Evolutionary conservation across 2,888 invertebrate genomes (phyloP).

Genomic region (Cancer borealis): DNA sequence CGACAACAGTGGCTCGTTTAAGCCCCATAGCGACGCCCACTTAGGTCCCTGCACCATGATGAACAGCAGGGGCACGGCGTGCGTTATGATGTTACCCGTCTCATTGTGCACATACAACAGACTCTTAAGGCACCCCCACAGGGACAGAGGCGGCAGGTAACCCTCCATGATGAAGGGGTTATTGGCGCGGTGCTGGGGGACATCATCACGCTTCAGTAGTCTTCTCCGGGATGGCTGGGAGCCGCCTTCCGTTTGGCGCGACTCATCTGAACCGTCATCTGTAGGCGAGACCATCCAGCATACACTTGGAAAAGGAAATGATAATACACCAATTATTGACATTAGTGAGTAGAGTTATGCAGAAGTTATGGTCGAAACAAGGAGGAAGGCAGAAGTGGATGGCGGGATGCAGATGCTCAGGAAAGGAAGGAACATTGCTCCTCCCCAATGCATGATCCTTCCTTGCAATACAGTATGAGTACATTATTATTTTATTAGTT

Average conservation of each 20-base stretch:
- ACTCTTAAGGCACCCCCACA: constrained; percentile 89
- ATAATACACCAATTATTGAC: neutral
- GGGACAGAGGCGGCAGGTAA: constrained; percentile 89
- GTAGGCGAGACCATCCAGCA: neutral
- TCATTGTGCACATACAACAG: constrained; percentile 94
- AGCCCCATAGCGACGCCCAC: neutral
- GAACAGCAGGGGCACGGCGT: constrained; percentile 81
- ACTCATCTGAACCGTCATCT: neutral
- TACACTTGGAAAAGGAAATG: neutral
- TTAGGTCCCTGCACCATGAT: neutral
- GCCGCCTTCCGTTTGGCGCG: neutral
- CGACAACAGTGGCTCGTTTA: neutral
- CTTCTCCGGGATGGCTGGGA: neutral
- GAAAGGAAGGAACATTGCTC: neutral
- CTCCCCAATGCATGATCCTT: neutral
- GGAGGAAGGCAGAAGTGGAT: neutral
- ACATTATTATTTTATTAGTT: neutral
- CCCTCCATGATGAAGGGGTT: constrained; percentile 90
- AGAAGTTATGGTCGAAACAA: neutral
- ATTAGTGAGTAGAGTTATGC: neutral
- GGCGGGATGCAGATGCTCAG: neutral
- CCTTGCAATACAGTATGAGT: neutral
- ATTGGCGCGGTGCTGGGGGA: constrained; percentile 77
- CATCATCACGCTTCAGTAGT: constrained; percentile 44
- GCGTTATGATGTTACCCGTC: constrained; percentile 93